A percentile compares a stretch with the other conserved stretches of the same genome.
phyloP scores from a whole-genome alignment of 2,888 invertebrate species.

The Drosophila falleni region DNA sequence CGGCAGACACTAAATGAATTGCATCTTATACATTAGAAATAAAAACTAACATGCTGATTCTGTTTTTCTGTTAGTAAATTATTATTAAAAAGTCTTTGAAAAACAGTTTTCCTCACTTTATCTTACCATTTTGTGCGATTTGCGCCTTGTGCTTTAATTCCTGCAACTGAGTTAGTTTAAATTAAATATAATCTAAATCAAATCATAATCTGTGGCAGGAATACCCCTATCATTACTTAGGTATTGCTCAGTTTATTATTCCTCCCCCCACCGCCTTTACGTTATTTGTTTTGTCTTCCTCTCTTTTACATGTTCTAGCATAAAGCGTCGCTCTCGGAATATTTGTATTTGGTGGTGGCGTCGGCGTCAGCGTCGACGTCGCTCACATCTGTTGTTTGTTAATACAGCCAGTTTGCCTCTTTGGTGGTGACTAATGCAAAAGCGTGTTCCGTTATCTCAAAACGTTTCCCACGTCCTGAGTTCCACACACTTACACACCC shows the following conservation, averaged over 20 bases:
- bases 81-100: no score
- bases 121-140: no score
- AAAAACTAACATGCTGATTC: no score
- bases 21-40: no score
- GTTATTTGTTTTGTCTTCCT: constrained; percentile 18
- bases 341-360: constrained; percentile 47
- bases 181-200: no score
- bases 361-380: constrained; percentile 2
- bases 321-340: constrained; percentile 33
- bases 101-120: no score
- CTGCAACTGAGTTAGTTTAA: no score
- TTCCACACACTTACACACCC: constrained; percentile 37
- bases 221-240: constrained; percentile 23
- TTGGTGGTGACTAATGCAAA: constrained; percentile 72
- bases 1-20: no score
- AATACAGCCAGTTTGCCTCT: constrained; percentile 48
- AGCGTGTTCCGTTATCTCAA: constrained; percentile 76
- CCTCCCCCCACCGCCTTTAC: constrained; percentile 23
- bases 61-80: no score
- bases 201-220: no score
- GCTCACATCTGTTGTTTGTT: constrained; percentile 66
- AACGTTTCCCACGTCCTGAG: constrained; percentile 66
- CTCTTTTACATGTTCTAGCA: constrained; percentile 47
- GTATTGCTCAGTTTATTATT: constrained; percentile 43
- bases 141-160: no score